A percentile compares a stretch with the other conserved stretches of the same genome.
phyloP scores from a whole-genome alignment of 2,888 invertebrate species.

The Drosophila subquinaria region DNA sequence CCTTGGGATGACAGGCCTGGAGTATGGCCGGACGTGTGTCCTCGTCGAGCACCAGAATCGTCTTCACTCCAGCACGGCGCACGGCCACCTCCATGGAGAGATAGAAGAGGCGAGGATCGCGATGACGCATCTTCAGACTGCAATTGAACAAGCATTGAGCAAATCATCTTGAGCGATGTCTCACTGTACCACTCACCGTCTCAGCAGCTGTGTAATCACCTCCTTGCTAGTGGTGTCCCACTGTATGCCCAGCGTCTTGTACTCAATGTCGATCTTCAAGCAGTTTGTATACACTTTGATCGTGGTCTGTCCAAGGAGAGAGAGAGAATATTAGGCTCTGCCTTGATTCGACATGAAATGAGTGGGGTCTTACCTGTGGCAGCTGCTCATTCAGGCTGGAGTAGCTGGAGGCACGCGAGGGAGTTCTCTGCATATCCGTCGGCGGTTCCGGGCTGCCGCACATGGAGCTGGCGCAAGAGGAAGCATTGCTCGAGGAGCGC shows the following conservation, averaged over 20 bases:
- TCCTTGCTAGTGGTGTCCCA: conserved; percentile 95
- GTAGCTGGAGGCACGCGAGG: conserved; percentile 89
- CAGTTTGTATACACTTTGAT: conserved; percentile 96
- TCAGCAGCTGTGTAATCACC: conserved; percentile 93
- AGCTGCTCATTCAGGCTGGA: conserved; percentile 88
- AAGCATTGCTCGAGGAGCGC: conserved; percentile 87
- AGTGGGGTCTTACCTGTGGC: conserved; percentile 84
- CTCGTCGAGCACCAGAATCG: conserved; percentile 93
- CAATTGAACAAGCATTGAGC: not conserved
- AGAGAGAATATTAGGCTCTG: not conserved
- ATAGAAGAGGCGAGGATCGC: conserved; percentile 96
- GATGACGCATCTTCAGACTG: conserved; percentile 92
- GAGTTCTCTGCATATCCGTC: conserved; percentile 86
- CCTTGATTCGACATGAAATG: accelerated
- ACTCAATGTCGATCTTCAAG: conserved; percentile 96
- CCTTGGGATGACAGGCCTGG: conserved; percentile 97
- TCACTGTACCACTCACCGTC: conserved; percentile 88
- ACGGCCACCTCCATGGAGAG: conserved; percentile 97
- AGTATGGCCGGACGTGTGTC: conserved; percentile 95
- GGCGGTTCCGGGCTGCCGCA: conserved; percentile 90
- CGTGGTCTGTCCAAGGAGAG: conserved; percentile 88
- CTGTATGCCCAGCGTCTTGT: conserved; percentile 96
- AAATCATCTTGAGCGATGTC: not conserved
- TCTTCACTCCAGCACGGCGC: conserved; percentile 92
- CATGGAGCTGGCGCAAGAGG: conserved; percentile 88